phyloP scores from a whole-genome alignment of 2,797 vertebrate species.

The Apodemus agrarius region DNA sequence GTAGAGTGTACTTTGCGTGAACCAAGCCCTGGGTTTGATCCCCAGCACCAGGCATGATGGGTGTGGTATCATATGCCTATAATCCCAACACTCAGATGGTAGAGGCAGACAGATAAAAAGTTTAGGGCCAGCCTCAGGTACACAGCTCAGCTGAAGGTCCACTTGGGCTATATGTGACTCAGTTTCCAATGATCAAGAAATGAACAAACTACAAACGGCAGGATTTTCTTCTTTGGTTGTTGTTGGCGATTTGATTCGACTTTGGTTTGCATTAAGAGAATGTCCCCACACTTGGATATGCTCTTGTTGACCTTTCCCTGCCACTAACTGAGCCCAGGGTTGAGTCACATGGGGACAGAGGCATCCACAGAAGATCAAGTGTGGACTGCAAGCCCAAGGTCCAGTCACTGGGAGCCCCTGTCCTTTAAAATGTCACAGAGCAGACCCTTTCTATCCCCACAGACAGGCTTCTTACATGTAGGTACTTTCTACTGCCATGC shows the following conservation, averaged over 20 bases:
- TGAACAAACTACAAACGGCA: background rate
- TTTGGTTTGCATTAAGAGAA: conserved; percentile 16
- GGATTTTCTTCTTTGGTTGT: background rate
- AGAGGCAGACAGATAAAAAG: background rate
- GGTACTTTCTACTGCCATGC: background rate
- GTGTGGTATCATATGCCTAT: background rate
- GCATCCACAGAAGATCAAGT: background rate
- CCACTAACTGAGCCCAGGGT: background rate
- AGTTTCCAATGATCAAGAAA: background rate
- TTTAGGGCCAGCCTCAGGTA: background rate
- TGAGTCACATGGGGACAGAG: background rate
- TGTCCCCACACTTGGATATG: background rate
- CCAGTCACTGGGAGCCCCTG: background rate
- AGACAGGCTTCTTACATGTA: background rate
- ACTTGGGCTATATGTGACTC: background rate
- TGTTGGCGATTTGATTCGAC: background rate
- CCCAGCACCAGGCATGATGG: background rate
- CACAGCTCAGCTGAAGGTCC: background rate
- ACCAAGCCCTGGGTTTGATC: background rate
- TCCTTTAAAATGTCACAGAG: background rate
- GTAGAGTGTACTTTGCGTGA: background rate
- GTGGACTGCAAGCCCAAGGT: background rate
- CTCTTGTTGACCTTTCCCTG: background rate
- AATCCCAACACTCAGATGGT: background rate
- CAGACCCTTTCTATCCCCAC: background rate